Percentiles rank a stretch among this genome's conserved stretches.
These are phyloP conservation scores for Oreochromis grahami DNA, from an alignment of 2,797 vertebrate species.

Conservation along the genomic window DNA sequence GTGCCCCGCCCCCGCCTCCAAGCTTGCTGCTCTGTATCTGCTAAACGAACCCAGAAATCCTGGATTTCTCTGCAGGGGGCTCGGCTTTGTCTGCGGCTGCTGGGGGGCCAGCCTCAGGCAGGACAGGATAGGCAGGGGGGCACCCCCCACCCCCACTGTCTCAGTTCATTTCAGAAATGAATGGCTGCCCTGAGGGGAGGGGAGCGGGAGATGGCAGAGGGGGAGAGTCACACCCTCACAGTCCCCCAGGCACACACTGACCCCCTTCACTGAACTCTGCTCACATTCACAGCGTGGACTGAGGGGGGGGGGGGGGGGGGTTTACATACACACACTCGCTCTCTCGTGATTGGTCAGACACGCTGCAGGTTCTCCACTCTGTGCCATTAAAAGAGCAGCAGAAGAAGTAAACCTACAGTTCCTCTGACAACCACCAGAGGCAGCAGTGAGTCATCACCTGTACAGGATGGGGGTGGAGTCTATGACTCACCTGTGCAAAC, in stretches of 20 bases:
- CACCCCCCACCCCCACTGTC: constrained; percentile 35
- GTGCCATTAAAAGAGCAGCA: not conserved
- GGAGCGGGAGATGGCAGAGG: not conserved
- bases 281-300: constrained; percentile 74
- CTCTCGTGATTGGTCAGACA: not conserved
- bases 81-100: constrained; percentile 27
- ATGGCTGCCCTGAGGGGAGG: constrained; percentile 69
- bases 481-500: not conserved
- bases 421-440: not conserved
- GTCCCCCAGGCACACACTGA: constrained; percentile 83
- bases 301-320: not conserved
- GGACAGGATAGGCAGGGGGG: not conserved
- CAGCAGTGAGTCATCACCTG: not conserved
- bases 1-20: not conserved
- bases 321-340: rapidly evolving
- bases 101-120: constrained; percentile 15
- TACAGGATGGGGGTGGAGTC: not conserved
- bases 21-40: not conserved
- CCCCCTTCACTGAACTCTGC: constrained; percentile 79
- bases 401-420: not conserved
- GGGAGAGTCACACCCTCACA: constrained; percentile 76
- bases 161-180: constrained; percentile 74
- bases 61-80: not conserved
- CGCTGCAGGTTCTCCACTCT: not conserved
- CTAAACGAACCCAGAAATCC: not conserved